Evolutionary conservation across 2,888 invertebrate genomes (phyloP), one percentile per base, ranked within the genome.

Genomic region (Artemia sinica): DNA sequence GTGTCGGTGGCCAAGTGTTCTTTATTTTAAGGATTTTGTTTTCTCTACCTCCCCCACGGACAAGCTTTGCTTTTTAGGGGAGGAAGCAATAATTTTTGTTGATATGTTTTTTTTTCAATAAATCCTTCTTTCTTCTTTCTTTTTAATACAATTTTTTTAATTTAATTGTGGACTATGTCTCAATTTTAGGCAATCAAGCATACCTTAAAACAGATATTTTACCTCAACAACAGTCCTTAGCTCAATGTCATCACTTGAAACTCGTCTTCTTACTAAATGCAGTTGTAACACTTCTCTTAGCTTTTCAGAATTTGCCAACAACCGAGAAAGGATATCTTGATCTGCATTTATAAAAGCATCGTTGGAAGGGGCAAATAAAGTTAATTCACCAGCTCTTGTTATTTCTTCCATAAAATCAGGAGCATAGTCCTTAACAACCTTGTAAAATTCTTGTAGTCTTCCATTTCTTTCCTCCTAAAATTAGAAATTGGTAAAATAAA

Each of bases 361-460:
- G 76, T 93, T 92, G 75, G 89, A 89, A 0, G 93, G 93, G 2
- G 91, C 91, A 77, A 93, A 89, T 70, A 93, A 81, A 5, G 93
- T 93, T 48, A 91, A 82, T 73, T 88, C 86, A 70, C 84, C 84
- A 72, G 85, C 83, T 70, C 82, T 79, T 70, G 83, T 86, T 50
- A 91, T 83, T 72, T 84, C 85, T 71, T 83, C 83, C 76, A 88
- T 82, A 75, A 89, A 88, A 72, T 86, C 85, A 70, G 85, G 84
- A 8, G 87, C 89, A 67, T 75, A 73, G 75, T 89, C 86, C 79
- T 85, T 83, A 72, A 92, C 87, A 69, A 86, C 86, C 76, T 88
- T 85, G 77, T 87, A 87, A 78, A 92, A 91, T 77, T 87, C 86
- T 79, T 84, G 86, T 71, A 91, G 80, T 66, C 89, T 88, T 41